A percentile compares a stretch with the other conserved stretches of the same genome.
Conservation (phyloP, 2,888 invertebrate genomes). For the Pyrochroa serraticornis region DNA sequence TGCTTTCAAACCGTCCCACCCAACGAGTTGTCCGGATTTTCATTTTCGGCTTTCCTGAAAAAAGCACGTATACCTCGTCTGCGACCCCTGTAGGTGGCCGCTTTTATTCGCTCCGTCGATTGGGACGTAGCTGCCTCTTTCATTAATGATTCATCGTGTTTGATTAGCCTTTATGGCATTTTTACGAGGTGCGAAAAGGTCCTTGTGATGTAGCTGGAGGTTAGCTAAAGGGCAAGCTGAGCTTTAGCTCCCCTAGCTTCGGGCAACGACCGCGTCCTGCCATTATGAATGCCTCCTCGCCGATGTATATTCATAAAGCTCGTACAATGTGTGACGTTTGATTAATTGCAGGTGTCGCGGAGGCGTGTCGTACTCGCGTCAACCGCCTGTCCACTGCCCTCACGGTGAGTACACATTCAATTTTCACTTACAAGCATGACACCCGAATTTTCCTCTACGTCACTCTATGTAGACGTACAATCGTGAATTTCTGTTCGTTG, state of each 20-base stretch:
- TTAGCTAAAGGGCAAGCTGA: slow-evolving; percentile 18
- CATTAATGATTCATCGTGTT: slow-evolving; percentile 31
- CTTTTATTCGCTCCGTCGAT: not conserved
- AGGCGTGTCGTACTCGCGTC: slow-evolving; percentile 32
- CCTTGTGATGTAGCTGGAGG: not conserved
- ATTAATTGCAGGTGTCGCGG: slow-evolving; percentile 38
- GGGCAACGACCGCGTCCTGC: not conserved
- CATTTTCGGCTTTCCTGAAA: no score
- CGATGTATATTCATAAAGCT: slow-evolving; percentile 29
- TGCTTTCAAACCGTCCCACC: no score
- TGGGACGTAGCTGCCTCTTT: slow-evolving; percentile 9
- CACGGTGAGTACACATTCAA: slow-evolving; percentile 34
- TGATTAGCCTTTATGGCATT: slow-evolving; percentile 28
- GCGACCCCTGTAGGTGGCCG: no score
- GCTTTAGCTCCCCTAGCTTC: not conserved
- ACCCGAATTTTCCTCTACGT: not conserved
- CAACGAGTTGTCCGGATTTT: no score
- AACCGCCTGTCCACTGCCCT: slow-evolving; percentile 28
- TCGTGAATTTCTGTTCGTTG: not conserved
- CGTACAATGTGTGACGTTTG: slow-evolving; percentile 28
- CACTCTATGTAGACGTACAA: not conserved
- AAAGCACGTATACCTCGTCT: no score
- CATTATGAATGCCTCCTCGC: slow-evolving; percentile 12
- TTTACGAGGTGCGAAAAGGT: slow-evolving; percentile 31
- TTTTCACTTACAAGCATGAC: not conserved